phyloP scores from a whole-genome alignment of 2,113 vertebrate genomes.

The Cathartes aura region DNA sequence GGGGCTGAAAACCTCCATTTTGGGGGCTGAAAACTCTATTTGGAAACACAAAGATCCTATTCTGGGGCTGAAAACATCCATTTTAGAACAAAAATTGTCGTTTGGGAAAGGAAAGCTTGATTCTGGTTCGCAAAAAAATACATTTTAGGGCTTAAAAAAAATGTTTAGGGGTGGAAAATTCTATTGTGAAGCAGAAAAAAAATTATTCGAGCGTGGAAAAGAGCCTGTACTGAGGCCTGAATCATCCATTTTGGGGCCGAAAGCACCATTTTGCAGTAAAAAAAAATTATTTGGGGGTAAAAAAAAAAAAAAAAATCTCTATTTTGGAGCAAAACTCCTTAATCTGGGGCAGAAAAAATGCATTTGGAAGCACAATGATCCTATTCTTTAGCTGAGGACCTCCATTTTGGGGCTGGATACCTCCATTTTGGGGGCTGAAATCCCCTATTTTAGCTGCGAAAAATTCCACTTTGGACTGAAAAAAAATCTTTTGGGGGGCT shows the following conservation, averaged over 20 bases:
- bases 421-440: background rate
- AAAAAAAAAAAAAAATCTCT: fast-evolving
- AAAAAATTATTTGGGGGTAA: background rate
- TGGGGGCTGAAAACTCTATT: fast-evolving
- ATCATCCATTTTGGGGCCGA: fast-evolving
- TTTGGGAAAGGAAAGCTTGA: fast-evolving
- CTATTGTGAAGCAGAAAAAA: background rate
- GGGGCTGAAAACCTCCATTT: background rate
- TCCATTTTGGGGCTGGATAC: slow-evolving; percentile 22
- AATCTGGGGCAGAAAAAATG: fast-evolving
- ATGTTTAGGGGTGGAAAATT: fast-evolving
- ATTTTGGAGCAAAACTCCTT: fast-evolving
- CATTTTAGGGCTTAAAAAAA: fast-evolving
- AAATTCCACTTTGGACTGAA: fast-evolving
- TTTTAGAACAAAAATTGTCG: fast-evolving
- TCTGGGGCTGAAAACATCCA: fast-evolving
- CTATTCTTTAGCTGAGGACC: background rate
- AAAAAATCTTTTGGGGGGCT: fast-evolving
- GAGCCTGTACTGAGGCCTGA: fast-evolving
- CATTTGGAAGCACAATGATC: background rate
- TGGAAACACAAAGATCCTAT: background rate
- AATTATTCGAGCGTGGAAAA: fast-evolving
- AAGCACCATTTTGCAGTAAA: fast-evolving
- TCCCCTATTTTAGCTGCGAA: fast-evolving
- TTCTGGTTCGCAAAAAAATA: fast-evolving